Evolutionary conservation across 2,113 vertebrate species (phyloP).

Genomic region (Bubo bubo): DNA sequence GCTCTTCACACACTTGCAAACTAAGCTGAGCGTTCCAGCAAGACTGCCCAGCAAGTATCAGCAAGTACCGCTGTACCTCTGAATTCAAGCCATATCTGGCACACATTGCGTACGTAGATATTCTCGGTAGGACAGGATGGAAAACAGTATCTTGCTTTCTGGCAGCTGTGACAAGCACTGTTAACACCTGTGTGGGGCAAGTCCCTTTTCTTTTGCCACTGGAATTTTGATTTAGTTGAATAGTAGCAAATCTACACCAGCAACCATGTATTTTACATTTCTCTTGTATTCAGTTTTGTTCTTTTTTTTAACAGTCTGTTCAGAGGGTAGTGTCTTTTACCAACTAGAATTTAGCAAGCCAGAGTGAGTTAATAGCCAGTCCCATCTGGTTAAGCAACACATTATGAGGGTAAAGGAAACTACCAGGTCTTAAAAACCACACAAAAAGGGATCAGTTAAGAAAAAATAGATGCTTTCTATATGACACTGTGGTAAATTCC

Average conservation of each 20-base stretch:
- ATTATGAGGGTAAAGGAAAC: background rate
- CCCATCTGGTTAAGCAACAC: background rate
- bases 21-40: background rate
- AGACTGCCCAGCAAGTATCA: background rate
- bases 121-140: background rate
- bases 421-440: background rate
- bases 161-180: background rate
- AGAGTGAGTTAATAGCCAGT: background rate
- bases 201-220: background rate
- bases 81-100: background rate
- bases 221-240: background rate
- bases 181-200: background rate
- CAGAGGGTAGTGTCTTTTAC: background rate
- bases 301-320: background rate
- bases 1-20: background rate
- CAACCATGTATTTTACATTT: background rate
- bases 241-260: background rate
- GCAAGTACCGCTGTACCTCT: background rate
- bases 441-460: background rate
- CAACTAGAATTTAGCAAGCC: background rate
- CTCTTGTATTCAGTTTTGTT: background rate
- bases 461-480: background rate
- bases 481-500: background rate
- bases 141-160: background rate
- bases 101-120: background rate